Evolutionary conservation across 2,888 invertebrate species (phyloP).

Genomic region (Axea sp.): DNA sequence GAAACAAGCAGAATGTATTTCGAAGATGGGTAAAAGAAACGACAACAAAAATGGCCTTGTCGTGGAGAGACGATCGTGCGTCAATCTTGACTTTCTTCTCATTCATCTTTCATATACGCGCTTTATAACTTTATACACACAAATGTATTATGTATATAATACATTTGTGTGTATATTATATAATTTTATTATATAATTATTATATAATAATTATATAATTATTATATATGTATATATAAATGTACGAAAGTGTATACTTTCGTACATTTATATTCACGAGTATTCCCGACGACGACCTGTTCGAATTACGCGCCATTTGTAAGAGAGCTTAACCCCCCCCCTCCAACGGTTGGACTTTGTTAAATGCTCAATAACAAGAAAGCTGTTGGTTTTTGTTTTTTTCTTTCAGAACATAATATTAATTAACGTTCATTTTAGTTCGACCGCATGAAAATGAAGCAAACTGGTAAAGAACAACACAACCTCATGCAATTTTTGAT

Average conservation of each 20-base stretch:
- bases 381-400: slow-evolving; percentile 52
- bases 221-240: neutral
- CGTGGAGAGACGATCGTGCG: neutral
- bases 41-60: neutral
- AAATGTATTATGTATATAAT: too few relatives aligned
- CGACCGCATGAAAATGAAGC: slow-evolving; percentile 42
- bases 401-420: slow-evolving; percentile 45
- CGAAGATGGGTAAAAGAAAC: slow-evolving; percentile 5
- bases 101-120: neutral
- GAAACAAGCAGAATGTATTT: neutral
- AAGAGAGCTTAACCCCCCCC: slow-evolving; percentile 50
- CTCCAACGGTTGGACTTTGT: slow-evolving; percentile 39
- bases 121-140: slow-evolving; percentile 14
- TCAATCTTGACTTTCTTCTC: neutral
- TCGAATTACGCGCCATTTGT: slow-evolving; percentile 48
- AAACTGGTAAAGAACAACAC: too few relatives aligned
- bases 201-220: too few relatives aligned
- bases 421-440: slow-evolving; percentile 49
- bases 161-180: too few relatives aligned
- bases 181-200: too few relatives aligned
- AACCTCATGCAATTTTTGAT: too few relatives aligned
- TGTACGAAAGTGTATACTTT: neutral
- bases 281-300: slow-evolving; percentile 43
- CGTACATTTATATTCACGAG: neutral
- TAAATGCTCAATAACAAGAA: slow-evolving; percentile 17